Evolutionary conservation across 2,797 vertebrate species (phyloP), one percentile per base, ranked within the genome.

Genomic region (Sibirionetta formosa): DNA sequence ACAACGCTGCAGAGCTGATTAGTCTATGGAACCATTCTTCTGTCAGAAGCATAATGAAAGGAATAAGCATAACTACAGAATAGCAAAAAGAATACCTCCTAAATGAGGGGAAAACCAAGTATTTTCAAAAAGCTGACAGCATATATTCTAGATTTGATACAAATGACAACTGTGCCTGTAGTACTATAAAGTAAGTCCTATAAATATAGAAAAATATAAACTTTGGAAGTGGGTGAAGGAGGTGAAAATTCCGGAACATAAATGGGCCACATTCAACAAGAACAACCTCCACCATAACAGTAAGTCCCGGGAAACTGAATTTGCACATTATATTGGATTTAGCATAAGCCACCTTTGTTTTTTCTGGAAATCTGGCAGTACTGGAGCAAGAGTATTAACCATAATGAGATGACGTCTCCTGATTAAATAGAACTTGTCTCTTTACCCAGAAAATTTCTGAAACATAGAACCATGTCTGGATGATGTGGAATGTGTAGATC

Each of bases 81-180:
- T 26, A 18, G 31, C 35, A 94, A 48, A 76, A 89, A 72, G 46
- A 71, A 22, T 33, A 33, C 9, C 20, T 56, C 46, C 3, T 10
- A 85, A 82, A 36, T 38, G 7, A 70, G 48, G 44, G 44, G 19
- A 60, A 78, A 90, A 86, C 8, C 38, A 22, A 64, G 24, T 24
- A 26, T n/a, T 86, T 92, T 60, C 78, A 83, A 31, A 79, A 68
- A 44, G n/a, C 8, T 26, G 56, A 66, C 68, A 89, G 92, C 82
- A 80, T 78, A n/a, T 7, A 63, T 48, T 48, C 19, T 82, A 44
- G 35, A 56, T 54, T 58, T 76, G 17, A 58, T 50, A 57, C 36
- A 57, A 88, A 38, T 53, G 36, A 91, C 79, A 95, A 35, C 36
- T 92, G 66, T 36, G 44, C 58, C 73, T 82, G 89, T 75, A 89